Percentiles rank a stretch among this genome's conserved stretches.
Conservation (phyloP, 2,888 invertebrate genomes). For the Microplitis manilae region DNA sequence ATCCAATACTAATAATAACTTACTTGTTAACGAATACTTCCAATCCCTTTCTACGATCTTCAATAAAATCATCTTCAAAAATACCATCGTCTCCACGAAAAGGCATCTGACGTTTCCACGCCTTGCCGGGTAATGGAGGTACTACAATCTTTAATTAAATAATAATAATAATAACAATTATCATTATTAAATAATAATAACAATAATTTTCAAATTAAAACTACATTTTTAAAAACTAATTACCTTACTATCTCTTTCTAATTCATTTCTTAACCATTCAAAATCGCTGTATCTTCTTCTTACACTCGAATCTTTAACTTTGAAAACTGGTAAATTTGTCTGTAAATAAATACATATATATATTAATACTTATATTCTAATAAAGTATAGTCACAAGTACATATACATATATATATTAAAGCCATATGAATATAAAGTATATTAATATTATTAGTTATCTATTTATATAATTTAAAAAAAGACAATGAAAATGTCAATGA, state of each 20-base stretch:
- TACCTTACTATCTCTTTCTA: slow-evolving; percentile 99
- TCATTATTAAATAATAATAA: background rate
- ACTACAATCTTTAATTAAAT: slow-evolving; percentile 88
- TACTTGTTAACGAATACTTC: slow-evolving; percentile 99
- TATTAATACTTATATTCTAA: too few relatives aligned
- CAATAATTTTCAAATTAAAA: slow-evolving; percentile 1
- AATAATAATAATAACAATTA: background rate
- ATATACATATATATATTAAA: background rate
- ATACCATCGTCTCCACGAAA: slow-evolving; percentile 99
- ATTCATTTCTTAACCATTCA: slow-evolving; percentile 98
- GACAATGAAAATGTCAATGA: background rate
- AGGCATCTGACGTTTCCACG: slow-evolving; percentile 97
- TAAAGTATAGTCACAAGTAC: too few relatives aligned
- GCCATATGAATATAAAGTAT: background rate
- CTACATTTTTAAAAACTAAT: slow-evolving; percentile 27
- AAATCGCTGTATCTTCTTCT: slow-evolving; percentile 99
- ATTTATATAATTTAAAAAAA: background rate
- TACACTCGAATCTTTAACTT: slow-evolving; percentile 98
- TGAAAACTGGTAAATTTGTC: slow-evolving; percentile 99
- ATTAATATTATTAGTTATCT: background rate
- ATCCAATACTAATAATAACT: slow-evolving; percentile 61
- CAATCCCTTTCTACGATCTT: slow-evolving; percentile 96
- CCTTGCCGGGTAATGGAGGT: slow-evolving; percentile 97
- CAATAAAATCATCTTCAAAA: slow-evolving; percentile 99
- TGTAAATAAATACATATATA: slow-evolving; percentile 74